These are phyloP conservation scores for Sceloporus tristichus DNA, from an alignment of 2,113 vertebrate genomes.

Conservation along the genomic window DNA sequence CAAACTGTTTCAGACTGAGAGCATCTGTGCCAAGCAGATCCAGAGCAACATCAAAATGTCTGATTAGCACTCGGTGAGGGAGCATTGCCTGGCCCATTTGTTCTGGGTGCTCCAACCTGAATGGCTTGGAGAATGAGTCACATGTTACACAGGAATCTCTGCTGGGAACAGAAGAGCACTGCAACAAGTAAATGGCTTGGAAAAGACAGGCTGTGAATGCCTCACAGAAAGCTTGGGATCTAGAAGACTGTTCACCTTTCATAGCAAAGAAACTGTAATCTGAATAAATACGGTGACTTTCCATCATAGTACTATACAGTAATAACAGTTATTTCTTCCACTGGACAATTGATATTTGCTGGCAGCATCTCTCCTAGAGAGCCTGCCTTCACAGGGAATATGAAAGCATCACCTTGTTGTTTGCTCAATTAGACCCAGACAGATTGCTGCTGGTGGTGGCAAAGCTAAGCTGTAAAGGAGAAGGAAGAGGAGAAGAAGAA, in stretches of 20 bases:
- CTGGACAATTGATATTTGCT: constrained; percentile 49
- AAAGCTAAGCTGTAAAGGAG: constrained; percentile 65
- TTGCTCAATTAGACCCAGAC: constrained; percentile 78
- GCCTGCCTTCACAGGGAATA: constrained; percentile 68
- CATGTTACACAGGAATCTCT: constrained; percentile 55
- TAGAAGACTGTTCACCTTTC: constrained; percentile 53
- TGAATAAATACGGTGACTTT: constrained; percentile 67
- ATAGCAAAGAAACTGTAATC: constrained; percentile 66
- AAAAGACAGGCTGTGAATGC: constrained; percentile 42
- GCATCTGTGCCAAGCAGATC: constrained; percentile 69
- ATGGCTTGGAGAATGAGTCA: constrained; percentile 48
- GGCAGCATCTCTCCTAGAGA: constrained; percentile 69
- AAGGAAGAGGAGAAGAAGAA: constrained; percentile 52
- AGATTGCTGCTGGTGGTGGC: constrained; percentile 79
- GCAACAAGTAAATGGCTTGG: constrained; percentile 57
- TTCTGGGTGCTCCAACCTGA: constrained; percentile 65
- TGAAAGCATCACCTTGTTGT: constrained; percentile 80
- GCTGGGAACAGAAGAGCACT: constrained; percentile 62
- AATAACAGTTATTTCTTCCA: constrained; percentile 49
- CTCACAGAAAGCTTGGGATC: constrained; percentile 45
- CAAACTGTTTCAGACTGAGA: constrained; percentile 67
- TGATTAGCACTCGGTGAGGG: constrained; percentile 71
- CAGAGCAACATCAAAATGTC: constrained; percentile 69
- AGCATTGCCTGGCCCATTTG: constrained; percentile 53
- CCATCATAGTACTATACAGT: constrained; percentile 45